Conservation (phyloP, 2,797 vertebrate species). For the Halcyon smyrnensis region DNA sequence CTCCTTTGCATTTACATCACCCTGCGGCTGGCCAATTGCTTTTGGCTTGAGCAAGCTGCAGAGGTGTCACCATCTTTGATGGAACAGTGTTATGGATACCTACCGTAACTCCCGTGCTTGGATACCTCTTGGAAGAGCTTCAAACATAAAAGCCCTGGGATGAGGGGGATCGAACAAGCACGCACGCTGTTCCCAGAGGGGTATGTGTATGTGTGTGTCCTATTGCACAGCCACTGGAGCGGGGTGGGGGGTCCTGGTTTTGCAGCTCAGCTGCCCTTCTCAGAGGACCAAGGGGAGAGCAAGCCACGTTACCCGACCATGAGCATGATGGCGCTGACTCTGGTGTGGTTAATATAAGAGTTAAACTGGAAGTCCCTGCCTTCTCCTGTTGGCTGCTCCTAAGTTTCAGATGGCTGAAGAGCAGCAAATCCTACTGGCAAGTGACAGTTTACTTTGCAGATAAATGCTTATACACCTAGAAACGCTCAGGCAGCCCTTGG, state of each 20-base stretch:
- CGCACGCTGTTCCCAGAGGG: rapidly evolving
- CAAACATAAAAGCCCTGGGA: background rate
- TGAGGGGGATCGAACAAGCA: background rate
- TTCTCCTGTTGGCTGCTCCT: background rate
- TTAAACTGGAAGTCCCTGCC: background rate
- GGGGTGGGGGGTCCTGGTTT: background rate
- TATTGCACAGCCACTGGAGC: background rate
- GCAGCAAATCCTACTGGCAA: background rate
- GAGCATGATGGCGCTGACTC: rapidly evolving
- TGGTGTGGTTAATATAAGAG: rapidly evolving
- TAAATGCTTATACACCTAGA: background rate
- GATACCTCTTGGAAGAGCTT: background rate
- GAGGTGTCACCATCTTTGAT: background rate
- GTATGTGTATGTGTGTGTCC: background rate
- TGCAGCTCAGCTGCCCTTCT: background rate
- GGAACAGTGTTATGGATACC: background rate
- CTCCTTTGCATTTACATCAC: background rate
- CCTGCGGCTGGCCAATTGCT: background rate
- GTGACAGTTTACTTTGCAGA: background rate
- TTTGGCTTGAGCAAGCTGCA: background rate
- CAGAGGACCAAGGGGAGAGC: background rate
- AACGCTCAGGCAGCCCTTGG: background rate
- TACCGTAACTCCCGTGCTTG: background rate
- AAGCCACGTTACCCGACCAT: rapidly evolving
- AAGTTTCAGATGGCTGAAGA: background rate